Base-by-base conservation (phyloP, 2,797 vertebrate species). In the Sitta carolinensis region DNA sequence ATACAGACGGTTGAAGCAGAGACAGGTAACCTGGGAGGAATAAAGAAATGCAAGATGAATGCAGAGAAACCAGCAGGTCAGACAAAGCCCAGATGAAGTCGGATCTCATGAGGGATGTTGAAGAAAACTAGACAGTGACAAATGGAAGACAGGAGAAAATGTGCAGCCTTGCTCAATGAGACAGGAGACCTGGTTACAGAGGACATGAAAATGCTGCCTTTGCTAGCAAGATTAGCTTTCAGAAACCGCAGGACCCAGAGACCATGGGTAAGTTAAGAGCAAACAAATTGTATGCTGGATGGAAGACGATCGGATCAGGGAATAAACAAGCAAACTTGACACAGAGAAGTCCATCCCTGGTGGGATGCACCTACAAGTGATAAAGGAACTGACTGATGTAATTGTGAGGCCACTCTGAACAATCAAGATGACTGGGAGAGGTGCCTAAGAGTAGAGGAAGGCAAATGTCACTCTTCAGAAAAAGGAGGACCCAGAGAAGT, bases 391-490 rank as follows among this genome's bases (percentile, higher is more conserved):
- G 18, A 15, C 38, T 87, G 52, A 69, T 29, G 17, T 42, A n/a
- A 59, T 5, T 55, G 27, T 34, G n/a, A 78, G 26, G 26, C 19
- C 21, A 47, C 47, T 75, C 25, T 45, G 27, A 87, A 58, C 6
- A 12, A 62, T 34, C 19, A 10, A 1, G 7, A 57, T 0, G 0
- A 29, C 5, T 26, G 11, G 13, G 26, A 84, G 30, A 84, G 21
- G 3, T n/a, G 8, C 16, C 51, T 72, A 57, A 45, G 42, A 68
- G 10, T 1, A 40, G 2, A 82, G 9, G 26, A 73, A 91, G 57
- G 25, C 22, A 76, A 86, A 61, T 3, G 8, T 7, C 47, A 45
- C 13, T 73, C 27, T 34, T 68, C 42, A 80, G n/a, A 45, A 84
- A 93, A 45, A 66, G 29, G 16, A 80, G 11, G 16, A 68, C 25